A percentile compares a stretch with the other conserved stretches of the same genome.
Conservation (phyloP, 2,888 invertebrate species). For the Ectemnius lituratus region DNA sequence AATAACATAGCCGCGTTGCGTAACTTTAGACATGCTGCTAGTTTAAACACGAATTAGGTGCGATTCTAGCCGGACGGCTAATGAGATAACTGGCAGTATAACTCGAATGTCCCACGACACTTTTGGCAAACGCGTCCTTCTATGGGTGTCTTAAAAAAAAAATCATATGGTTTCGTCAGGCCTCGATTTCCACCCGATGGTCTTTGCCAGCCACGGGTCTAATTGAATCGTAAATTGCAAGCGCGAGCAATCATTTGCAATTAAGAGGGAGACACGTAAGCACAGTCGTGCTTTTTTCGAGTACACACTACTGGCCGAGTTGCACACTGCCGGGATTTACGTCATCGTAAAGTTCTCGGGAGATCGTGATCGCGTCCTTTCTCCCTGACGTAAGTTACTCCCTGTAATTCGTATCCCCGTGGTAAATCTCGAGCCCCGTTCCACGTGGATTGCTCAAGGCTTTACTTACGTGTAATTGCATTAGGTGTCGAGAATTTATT, state of each 20-base stretch:
- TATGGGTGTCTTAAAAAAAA: neutral
- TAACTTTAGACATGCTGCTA: constrained; percentile 33
- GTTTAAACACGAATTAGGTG: constrained; percentile 45
- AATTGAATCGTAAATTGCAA: constrained; percentile 14
- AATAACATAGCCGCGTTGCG: constrained; percentile 42
- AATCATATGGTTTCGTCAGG: constrained; percentile 20
- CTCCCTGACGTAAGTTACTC: constrained; percentile 18
- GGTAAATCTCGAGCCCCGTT: constrained; percentile 30
- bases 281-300: neutral
- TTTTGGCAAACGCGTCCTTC: neutral
- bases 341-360: neutral
- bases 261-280: constrained; percentile 13
- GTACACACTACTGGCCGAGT: constrained; percentile 2
- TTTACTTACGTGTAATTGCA: no score
- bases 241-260: constrained; percentile 18
- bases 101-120: neutral
- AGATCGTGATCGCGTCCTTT: constrained; percentile 15
- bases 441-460: constrained; percentile 3
- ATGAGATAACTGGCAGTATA: constrained; percentile 25
- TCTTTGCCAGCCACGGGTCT: neutral
- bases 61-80: constrained; percentile 28
- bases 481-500: no score
- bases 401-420: constrained; percentile 1
- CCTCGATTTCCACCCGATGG: neutral
- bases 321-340: neutral